Evolutionary conservation across 53 echinoderm and acorn worm species (phyloP).

Genomic region (Paracentrotus lividus): DNA sequence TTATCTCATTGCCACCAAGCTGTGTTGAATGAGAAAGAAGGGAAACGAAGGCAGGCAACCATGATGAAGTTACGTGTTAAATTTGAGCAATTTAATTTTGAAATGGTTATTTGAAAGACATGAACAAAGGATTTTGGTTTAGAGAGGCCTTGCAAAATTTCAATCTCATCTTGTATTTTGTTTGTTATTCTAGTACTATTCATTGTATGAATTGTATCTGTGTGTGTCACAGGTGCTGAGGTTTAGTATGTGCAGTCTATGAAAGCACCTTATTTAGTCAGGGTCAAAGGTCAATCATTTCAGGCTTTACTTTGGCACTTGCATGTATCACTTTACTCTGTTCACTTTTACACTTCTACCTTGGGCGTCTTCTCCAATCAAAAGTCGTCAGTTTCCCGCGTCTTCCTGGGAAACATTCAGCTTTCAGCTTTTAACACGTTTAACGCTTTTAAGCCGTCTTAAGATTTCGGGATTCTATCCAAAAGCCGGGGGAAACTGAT

Average conservation of each 20-base stretch:
- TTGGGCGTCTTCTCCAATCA: neutral
- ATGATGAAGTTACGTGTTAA: neutral
- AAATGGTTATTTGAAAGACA: neutral
- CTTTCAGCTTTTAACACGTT: neutral
- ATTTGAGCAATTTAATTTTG: neutral
- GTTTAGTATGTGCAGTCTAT: neutral
- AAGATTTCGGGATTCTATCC: neutral
- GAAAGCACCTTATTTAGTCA: neutral
- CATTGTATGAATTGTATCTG: neutral
- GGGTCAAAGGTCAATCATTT: slow-evolving; percentile 4
- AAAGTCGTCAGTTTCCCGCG: neutral
- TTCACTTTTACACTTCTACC: neutral
- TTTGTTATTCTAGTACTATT: neutral
- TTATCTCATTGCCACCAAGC: neutral
- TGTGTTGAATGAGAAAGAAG: neutral
- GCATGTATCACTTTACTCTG: neutral
- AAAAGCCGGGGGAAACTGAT: no score
- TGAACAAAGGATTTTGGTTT: slow-evolving; percentile 8
- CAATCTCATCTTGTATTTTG: neutral
- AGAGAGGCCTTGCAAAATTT: neutral
- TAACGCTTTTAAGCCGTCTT: neutral
- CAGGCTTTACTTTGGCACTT: neutral
- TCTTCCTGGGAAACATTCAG: neutral
- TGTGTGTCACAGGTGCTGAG: neutral
- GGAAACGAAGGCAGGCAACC: neutral